Conservation (phyloP, 2,797 vertebrate species). For the Gallinago solitaria region DNA sequence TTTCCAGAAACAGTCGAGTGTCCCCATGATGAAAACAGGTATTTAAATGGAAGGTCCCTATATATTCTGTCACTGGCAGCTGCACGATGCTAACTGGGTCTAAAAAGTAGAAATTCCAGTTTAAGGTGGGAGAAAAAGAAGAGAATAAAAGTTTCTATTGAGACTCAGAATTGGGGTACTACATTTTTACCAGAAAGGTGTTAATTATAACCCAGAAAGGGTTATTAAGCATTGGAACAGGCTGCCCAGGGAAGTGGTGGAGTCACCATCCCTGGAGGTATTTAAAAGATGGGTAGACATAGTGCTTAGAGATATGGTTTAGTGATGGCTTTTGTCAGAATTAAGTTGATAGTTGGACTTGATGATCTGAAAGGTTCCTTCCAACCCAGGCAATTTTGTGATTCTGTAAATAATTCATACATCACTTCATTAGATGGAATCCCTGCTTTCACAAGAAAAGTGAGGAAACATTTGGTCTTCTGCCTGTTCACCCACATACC, state of each 20-base stretch:
- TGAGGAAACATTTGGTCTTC: not conserved
- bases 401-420: not conserved
- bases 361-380: too few relatives aligned
- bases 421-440: not conserved
- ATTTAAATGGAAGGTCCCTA: not conserved
- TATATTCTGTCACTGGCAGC: not conserved
- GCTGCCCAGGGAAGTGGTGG: too few relatives aligned
- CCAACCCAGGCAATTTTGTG: too few relatives aligned
- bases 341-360: too few relatives aligned
- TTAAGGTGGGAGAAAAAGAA: fast-evolving
- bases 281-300: too few relatives aligned
- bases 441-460: not conserved
- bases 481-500: not conserved
- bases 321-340: too few relatives aligned
- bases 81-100: not conserved
- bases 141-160: not conserved
- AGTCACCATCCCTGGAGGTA: too few relatives aligned
- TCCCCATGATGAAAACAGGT: not conserved
- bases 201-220: too few relatives aligned
- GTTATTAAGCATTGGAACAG: too few relatives aligned
- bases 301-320: too few relatives aligned
- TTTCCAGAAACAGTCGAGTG: not conserved
- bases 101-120: not conserved
- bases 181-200: not conserved
- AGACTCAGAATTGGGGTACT: not conserved